Conservation (phyloP, 2,888 invertebrate genomes). For the Lissocephala sabroskyi region DNA sequence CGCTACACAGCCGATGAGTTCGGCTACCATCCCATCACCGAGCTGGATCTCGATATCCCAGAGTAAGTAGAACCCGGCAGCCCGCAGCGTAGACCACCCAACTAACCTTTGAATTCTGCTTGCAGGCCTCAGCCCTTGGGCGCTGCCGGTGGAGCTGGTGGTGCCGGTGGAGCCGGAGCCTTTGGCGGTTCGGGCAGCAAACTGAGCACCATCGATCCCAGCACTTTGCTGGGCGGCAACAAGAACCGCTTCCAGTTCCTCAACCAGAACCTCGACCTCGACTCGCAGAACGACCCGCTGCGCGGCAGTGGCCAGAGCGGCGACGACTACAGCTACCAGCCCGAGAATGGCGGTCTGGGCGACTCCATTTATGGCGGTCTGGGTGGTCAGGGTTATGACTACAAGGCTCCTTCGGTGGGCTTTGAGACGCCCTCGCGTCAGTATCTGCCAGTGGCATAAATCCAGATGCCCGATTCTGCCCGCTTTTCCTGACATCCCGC, state of each 20-base stretch:
- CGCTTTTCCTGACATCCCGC: not conserved
- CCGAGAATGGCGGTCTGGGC: constrained; percentile 14
- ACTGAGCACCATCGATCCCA: constrained; percentile 36
- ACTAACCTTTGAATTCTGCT: not conserved
- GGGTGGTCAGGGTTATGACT: constrained; percentile 48
- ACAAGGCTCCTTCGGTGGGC: constrained; percentile 46
- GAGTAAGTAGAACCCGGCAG: constrained; percentile 60
- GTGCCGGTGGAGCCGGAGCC: constrained; percentile 10
- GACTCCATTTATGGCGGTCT: constrained; percentile 9
- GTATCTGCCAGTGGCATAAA: constrained; percentile 60
- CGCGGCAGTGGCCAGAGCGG: constrained; percentile 67
- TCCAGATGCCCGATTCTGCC: not conserved
- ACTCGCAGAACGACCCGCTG: constrained; percentile 40
- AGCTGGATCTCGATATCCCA: constrained; percentile 70
- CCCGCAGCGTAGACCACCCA: too few species aligned
- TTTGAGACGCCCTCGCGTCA: constrained; percentile 43
- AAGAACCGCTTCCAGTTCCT: constrained; percentile 69
- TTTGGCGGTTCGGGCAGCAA: constrained; percentile 13
- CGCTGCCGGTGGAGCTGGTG: constrained; percentile 8
- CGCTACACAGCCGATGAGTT: constrained; percentile 72
- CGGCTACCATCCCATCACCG: constrained; percentile 72
- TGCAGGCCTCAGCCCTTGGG: constrained; percentile 48
- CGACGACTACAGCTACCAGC: constrained; percentile 62
- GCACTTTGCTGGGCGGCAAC: constrained; percentile 41
- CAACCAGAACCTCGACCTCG: constrained; percentile 63